Base-by-base conservation (phyloP, 1,140 invertebrate species). In the Apis cerana region DNA sequence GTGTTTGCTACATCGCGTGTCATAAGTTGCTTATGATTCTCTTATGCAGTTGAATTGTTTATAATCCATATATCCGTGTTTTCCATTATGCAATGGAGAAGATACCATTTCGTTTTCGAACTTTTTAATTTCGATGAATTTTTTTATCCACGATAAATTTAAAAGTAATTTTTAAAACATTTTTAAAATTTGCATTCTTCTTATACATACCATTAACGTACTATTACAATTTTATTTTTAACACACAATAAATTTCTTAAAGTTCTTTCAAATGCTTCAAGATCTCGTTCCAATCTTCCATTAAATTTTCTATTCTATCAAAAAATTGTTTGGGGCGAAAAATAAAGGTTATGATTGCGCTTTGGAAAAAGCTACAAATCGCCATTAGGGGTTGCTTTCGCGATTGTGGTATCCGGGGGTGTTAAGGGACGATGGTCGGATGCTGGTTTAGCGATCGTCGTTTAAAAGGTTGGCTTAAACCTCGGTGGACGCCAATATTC, bases 401-500 rank as follows among this genome's bases (percentile, higher is more conserved):
- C 56, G 21, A 52, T 17, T 43, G 15, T 12, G 50, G 5, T 74
- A 56, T 64, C 27, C 19, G 21, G 33, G 19, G 58, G 78, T 17
- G 78, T 80, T 80, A 64, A 43, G 78, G 48, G 27, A 19, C 48
- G 58, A 62, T 71, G 78, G 56, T 54, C 27, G 33, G 48, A 33
- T 43, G 33, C 23, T 13, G 48, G 27, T 72, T 80, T 62, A 43
- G 52, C 71, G 52, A 52, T 68, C 72, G 62, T 81, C n/a, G 61
- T 59, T 67, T 76, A 68, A 75, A 58, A 58, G 54, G 62, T 48
- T 74, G 70, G 79, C 43, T 81, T 59, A 67, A 8, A 56, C 43
- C 71, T 58, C n/a, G 33, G 50, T 50, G 62, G 62, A 75, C 71
- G 58, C 17, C 71, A 59, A 81, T 81, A 81, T 81, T 58, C 72